Base-by-base conservation (phyloP, 2,888 invertebrate species). In the Acronicta psi region DNA sequence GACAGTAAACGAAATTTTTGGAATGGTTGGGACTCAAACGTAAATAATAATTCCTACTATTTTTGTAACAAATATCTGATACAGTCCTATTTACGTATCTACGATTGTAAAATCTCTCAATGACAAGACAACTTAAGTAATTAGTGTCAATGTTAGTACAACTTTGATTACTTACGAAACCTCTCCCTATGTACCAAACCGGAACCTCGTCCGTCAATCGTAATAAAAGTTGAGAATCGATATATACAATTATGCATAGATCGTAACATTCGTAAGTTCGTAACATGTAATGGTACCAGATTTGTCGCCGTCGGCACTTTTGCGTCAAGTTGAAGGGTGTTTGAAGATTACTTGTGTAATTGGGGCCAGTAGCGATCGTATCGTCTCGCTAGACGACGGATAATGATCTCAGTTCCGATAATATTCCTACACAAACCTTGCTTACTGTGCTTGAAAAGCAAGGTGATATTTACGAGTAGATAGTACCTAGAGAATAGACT, bases 311-410 rank as follows among this genome's bases (percentile, higher is more conserved):
- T 50, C 47, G 73, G 75, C 74, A 50, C 52, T 64, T 29, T 56
- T 64, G 53, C 55, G 47, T 66, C 65, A 63, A 76, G 72, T 76
- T 70, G 75, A 79, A 79, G 81, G 82, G 60, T 65, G 62, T 65
- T 55, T 45, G 52, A 44, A 49, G 53, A 71, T 79, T 75, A 72
- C 65, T 68, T 51, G 68, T 68, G 76, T 77, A 77, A 80, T 72
- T 79, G 63, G 79, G 58, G 37, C 75, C 76, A 59, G 70, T 73
- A 66, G 58, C 60, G 75, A 73, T 71, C 70, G 50, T 79, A 79
- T 81, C 75, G 57, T 66, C 25, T 53, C 41, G 9, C 38, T 41
- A 50, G 61, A 52, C 59, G 67, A 37, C 34, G 55, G 29, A 45
- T 54, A 66, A 59, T 66, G 60, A 47, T 69, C 55, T 59, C 46